Percentiles rank a stretch among this genome's conserved stretches.
These are phyloP conservation scores for Rhingia campestris DNA, from an alignment of 2,888 invertebrate genomes.

Conservation along the genomic window DNA sequence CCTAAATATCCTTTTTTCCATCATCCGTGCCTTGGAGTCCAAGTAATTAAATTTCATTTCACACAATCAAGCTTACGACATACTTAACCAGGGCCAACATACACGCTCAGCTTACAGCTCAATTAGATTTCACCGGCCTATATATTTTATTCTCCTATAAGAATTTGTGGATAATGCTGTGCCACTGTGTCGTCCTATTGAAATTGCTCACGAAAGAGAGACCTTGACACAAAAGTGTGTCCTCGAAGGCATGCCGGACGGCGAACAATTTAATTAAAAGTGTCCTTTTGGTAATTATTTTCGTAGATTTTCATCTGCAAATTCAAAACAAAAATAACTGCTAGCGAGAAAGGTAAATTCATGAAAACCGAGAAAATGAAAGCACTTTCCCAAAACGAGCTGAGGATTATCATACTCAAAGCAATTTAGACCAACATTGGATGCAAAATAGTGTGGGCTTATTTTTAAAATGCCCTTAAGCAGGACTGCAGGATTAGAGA, in stretches of 20 bases:
- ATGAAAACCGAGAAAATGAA: too few species aligned
- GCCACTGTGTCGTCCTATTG: background rate
- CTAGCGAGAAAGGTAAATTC: background rate
- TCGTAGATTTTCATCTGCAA: conserved; percentile 6
- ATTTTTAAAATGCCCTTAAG: background rate
- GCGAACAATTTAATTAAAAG: conserved; percentile 57
- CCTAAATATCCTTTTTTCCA: conserved; percentile 6
- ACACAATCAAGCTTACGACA: conserved; percentile 54
- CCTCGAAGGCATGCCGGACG: background rate
- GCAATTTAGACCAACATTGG: background rate
- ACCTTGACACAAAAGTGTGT: background rate
- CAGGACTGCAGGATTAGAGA: background rate
- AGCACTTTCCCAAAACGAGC: background rate
- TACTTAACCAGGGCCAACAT: conserved; percentile 17
- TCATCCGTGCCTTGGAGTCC: background rate
- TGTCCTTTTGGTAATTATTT: conserved; percentile 41
- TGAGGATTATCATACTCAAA: background rate
- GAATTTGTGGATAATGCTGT: conserved; percentile 25
- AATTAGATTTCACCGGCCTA: conserved; percentile 1
- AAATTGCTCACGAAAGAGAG: background rate
- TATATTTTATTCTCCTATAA: conserved; percentile 5
- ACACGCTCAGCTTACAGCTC: background rate
- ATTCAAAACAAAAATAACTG: background rate
- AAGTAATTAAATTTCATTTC: conserved; percentile 57
- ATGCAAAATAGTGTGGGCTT: background rate